phyloP scores from a whole-genome alignment of 2,888 invertebrate genomes.

The Nomada ferruginata region DNA sequence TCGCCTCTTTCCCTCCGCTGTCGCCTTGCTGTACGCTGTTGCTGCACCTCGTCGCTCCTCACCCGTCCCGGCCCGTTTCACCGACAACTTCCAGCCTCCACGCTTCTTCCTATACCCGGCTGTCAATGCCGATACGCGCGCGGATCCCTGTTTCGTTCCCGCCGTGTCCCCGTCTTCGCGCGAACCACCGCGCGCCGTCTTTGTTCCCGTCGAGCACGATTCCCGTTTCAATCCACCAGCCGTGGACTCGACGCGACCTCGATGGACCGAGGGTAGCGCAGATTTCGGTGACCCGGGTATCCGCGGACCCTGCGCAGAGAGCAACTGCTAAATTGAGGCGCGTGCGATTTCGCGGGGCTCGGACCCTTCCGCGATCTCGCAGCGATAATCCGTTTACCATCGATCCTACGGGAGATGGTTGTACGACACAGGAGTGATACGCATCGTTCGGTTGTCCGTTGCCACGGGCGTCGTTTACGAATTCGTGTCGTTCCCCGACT shows the following conservation, averaged over 20 bases:
- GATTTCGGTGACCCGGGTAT: neutral
- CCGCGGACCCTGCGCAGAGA: slow-evolving; percentile 19
- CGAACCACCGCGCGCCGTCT: neutral
- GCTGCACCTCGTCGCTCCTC: neutral
- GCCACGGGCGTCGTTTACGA: slow-evolving; percentile 24
- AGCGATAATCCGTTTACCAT: slow-evolving; percentile 51
- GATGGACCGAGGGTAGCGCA: no score
- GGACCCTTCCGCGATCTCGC: slow-evolving; percentile 47
- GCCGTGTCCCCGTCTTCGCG: neutral
- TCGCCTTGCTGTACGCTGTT: slow-evolving; percentile 37
- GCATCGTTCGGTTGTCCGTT: slow-evolving; percentile 52
- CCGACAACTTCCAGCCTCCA: slow-evolving; percentile 42
- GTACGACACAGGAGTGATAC: slow-evolving; percentile 51
- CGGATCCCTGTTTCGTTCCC: slow-evolving; percentile 32
- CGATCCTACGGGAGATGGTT: slow-evolving; percentile 46
- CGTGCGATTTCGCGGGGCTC: slow-evolving; percentile 41
- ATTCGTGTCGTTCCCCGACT: slow-evolving; percentile 21
- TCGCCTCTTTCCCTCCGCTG: slow-evolving; percentile 42
- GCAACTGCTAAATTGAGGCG: neutral
- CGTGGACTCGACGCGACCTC: no score
- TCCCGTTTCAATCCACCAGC: no score
- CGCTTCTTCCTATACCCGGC: slow-evolving; percentile 49
- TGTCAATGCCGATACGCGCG: slow-evolving; percentile 49
- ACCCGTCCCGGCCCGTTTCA: slow-evolving; percentile 30
- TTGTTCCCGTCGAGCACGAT: no score